Conservation (phyloP, 2,113 vertebrate genomes). For the Pomatostomus ruficeps region DNA sequence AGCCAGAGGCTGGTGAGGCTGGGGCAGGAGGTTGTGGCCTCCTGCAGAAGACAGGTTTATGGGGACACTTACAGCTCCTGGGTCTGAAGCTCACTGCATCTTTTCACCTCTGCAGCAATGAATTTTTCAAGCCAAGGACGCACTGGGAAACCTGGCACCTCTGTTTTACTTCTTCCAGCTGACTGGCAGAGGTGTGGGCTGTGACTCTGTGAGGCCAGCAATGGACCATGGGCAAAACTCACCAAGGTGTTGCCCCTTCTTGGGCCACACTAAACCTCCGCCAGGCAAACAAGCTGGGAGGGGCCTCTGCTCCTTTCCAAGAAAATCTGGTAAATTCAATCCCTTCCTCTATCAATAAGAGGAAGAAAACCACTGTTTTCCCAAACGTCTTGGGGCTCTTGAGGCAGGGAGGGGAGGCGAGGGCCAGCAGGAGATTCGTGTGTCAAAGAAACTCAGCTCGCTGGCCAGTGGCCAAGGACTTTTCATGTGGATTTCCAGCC, state of each 20-base stretch:
- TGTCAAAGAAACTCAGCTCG: constrained; percentile 43
- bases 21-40: neutral
- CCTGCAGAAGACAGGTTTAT: neutral
- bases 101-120: neutral
- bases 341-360: neutral
- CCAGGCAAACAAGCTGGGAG: neutral
- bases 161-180: neutral
- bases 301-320: constrained; percentile 17
- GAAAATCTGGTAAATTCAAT: constrained; percentile 48
- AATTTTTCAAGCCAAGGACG: neutral
- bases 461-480: constrained; percentile 47
- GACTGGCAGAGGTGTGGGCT: neutral
- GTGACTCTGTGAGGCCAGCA: no score
- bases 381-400: constrained; percentile 6
- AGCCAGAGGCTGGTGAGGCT: neutral
- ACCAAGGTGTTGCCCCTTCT: neutral
- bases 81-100: neutral
- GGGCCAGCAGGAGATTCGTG: neutral
- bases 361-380: neutral
- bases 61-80: neutral
- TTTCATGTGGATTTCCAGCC: constrained; percentile 66
- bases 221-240: neutral
- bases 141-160: neutral
- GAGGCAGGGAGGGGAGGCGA: neutral
- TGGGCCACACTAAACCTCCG: neutral